Conservation (phyloP, 1,140 invertebrate species). For the Homarus americanus region DNA sequence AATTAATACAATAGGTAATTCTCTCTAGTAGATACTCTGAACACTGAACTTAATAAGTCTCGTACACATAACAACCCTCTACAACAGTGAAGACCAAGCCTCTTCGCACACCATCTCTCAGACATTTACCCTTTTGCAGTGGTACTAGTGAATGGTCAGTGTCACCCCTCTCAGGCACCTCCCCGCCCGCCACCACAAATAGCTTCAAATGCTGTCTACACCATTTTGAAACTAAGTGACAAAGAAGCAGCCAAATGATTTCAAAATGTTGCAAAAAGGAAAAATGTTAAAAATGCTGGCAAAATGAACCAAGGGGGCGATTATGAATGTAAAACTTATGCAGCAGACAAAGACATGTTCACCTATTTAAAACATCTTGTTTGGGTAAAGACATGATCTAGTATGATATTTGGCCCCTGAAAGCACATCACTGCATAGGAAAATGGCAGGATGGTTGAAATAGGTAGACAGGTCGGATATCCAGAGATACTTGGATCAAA, state of each 20-base stretch:
- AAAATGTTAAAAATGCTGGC: slow-evolving; percentile 4
- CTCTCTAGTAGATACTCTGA: no score
- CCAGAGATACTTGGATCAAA: slow-evolving; percentile 17
- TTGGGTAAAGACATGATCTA: no score
- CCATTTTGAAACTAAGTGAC: slow-evolving; percentile 28
- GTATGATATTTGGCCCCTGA: not conserved
- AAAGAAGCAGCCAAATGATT: slow-evolving; percentile 40
- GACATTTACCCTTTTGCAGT: no score
- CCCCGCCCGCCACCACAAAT: slow-evolving; percentile 21
- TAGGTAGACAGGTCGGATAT: slow-evolving; percentile 16
- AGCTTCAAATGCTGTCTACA: slow-evolving; percentile 33
- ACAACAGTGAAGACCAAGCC: no score
- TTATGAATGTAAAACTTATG: not conserved
- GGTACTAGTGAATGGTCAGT: no score
- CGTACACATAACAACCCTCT: no score
- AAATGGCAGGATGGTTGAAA: no score
- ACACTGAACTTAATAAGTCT: no score
- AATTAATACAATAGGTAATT: no score
- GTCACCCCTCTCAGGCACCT: not conserved
- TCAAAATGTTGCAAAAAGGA: not conserved
- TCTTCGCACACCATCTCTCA: no score
- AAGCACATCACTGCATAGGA: no score
- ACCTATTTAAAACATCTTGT: slow-evolving; percentile 35
- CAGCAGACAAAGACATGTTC: slow-evolving; percentile 6
- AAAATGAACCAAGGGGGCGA: slow-evolving; percentile 14